Base-by-base conservation (phyloP, 2,113 vertebrate genomes). In the Todiramphus saurophagus region DNA sequence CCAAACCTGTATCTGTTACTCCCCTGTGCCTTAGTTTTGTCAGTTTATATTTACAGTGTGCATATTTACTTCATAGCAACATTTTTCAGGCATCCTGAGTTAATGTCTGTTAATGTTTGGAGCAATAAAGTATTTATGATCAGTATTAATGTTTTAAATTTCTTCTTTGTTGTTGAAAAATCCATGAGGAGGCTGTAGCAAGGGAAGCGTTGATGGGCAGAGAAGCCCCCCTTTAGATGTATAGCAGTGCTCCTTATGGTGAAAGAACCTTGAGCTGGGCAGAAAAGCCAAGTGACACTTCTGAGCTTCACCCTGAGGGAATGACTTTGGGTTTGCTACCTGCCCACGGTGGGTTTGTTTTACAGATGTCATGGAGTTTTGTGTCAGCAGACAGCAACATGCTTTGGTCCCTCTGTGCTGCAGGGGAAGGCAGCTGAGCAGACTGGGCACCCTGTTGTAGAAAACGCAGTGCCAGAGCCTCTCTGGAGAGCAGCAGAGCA, bases 111-210 rank as follows among this genome's bases (percentile, higher is more conserved):
- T 82, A 63, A 60, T 51, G 21, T 46, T n/a, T 44, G 53, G 21
- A 88, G 37, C n/a, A 86, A 76, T 63, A 63, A 72, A 59, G 25
- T 0, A 48, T 80, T 63, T 90, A 44, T 33, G 35, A 51, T 44
- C 24, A 24, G 23, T 83, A 80, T 25, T 51, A 78, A 55, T n/a
- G 12, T 64, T 50, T 72, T 73, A 24, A 7, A 25, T 66, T n/a
- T 77, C 13, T 46, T 68, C 2, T 3, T 70, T 31, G 5, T 31
- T 72, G 28, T 39, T 82, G 55, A 76, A 41, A 86, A 80, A 50
- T 48, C 46, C 28, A 16, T 33, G 62, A 75, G 56, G 8, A 25
- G 67, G 67, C 44, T 4, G 4, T 70, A 70, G 27, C 0, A 0
- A 75, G 41, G 23, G 63, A 70, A 20, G 10, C 0, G 2, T 11